These are phyloP conservation scores for Atherix ibis DNA, from an alignment of 2,888 invertebrate species.

Conservation along the genomic window DNA sequence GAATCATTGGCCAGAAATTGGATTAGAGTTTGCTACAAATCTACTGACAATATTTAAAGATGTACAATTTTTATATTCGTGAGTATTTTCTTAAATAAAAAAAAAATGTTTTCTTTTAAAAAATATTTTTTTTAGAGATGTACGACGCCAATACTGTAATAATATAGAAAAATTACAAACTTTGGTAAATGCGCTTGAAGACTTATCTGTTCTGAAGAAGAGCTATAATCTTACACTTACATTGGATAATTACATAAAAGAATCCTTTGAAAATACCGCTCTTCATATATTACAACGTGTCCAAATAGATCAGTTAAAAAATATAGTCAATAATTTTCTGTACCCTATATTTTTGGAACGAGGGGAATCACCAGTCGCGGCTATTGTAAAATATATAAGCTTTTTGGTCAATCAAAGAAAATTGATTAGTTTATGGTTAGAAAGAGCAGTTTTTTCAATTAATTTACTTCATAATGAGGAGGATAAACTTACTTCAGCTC, in stretches of 20 bases:
- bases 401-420: conserved; percentile 24
- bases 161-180: conserved; percentile 23
- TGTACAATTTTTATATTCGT: conserved; percentile 26
- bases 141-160: conserved; percentile 25
- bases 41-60: conserved; percentile 27
- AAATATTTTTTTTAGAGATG: conserved; percentile 18
- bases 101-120: no score
- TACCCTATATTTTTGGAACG: conserved; percentile 29
- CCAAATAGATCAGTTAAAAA: conserved; percentile 24
- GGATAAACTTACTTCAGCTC: conserved; percentile 25
- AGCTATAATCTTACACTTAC: conserved; percentile 27
- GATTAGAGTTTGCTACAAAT: conserved; percentile 28
- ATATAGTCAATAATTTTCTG: conserved; percentile 26
- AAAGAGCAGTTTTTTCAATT: conserved; percentile 25
- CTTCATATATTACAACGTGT: conserved; percentile 27
- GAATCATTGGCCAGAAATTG: conserved; percentile 30
- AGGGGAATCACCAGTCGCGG: conserved; percentile 22
- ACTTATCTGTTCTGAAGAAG: conserved; percentile 25
- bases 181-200: conserved; percentile 24
- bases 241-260: conserved; percentile 23
- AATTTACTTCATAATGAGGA: conserved; percentile 28
- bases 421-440: conserved; percentile 25
- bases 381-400: conserved; percentile 25
- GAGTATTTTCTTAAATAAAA: conserved; percentile 14
- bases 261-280: conserved; percentile 27